Conservation (phyloP, 2,797 vertebrate species). For the Leptoclinus maculatus region DNA sequence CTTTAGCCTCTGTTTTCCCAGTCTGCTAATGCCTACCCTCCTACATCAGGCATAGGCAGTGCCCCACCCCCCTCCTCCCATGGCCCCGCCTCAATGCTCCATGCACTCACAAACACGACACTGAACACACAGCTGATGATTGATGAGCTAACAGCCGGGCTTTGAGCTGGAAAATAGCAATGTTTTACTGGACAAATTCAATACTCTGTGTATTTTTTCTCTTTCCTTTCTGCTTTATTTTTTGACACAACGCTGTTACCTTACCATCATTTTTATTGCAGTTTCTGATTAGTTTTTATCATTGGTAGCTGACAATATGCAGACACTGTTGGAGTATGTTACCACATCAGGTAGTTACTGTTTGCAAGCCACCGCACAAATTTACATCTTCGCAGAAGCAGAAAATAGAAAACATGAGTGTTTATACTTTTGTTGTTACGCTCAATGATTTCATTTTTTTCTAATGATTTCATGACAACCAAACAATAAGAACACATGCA, state of each 20-base stretch:
- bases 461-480: constrained; percentile 8
- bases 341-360: constrained; percentile 21
- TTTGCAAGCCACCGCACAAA: constrained; percentile 25
- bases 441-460: constrained; percentile 16
- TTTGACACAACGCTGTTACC: constrained; percentile 8
- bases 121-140: constrained; percentile 69
- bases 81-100: constrained; percentile 38
- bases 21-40: constrained; percentile 82
- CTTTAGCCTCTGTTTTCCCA: constrained; percentile 59
- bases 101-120: constrained; percentile 62
- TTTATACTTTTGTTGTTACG: constrained; percentile 31
- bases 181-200: constrained; percentile 66
- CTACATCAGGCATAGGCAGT: constrained; percentile 80
- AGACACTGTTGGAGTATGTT: constrained; percentile 15
- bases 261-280: constrained; percentile 18
- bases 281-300: constrained; percentile 32
- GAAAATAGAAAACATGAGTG: constrained; percentile 38
- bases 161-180: constrained; percentile 70
- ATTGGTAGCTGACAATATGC: constrained; percentile 28
- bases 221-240: constrained; percentile 3
- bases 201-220: constrained; percentile 5
- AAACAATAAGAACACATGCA: constrained; percentile 33
- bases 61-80: constrained; percentile 23
- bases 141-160: constrained; percentile 72
- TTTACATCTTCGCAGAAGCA: constrained; percentile 43